Percentiles rank a stretch among this genome's conserved stretches.
These are phyloP conservation scores for Steatornis caripensis DNA, from an alignment of 2,113 vertebrate species.

Conservation along the genomic window DNA sequence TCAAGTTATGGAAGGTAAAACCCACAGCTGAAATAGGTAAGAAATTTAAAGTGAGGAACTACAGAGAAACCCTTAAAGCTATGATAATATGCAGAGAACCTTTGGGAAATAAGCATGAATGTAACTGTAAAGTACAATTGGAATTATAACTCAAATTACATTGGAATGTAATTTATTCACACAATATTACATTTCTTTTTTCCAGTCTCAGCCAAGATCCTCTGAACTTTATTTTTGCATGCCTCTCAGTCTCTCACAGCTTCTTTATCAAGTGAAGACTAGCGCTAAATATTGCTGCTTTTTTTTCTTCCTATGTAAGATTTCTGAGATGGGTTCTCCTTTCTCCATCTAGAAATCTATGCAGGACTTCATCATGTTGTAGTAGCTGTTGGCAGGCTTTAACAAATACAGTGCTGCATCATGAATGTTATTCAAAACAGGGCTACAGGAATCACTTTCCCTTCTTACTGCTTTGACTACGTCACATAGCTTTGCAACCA, in stretches of 20 bases:
- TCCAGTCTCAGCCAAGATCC: neutral
- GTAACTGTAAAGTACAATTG: neutral
- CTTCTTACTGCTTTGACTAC: neutral
- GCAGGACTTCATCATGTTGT: neutral
- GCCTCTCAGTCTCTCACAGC: neutral
- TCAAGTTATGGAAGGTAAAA: neutral
- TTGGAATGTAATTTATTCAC: constrained; percentile 2
- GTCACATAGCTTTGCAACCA: neutral
- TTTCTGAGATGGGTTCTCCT: neutral
- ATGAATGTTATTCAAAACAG: neutral
- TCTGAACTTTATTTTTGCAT: neutral
- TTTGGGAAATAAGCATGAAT: constrained; percentile 7
- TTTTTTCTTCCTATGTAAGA: neutral
- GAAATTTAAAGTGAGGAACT: neutral
- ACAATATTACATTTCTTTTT: neutral
- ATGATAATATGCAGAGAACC: neutral
- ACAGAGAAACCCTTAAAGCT: neutral
- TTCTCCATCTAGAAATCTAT: neutral
- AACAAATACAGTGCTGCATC: neutral
- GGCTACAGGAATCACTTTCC: neutral
- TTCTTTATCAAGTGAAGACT: neutral
- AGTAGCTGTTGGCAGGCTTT: neutral
- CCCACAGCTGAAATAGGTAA: neutral
- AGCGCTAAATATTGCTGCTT: neutral
- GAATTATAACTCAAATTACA: neutral